phyloP scores from a whole-genome alignment of 2,113 vertebrate species.

The Pluvianellus socialis region DNA sequence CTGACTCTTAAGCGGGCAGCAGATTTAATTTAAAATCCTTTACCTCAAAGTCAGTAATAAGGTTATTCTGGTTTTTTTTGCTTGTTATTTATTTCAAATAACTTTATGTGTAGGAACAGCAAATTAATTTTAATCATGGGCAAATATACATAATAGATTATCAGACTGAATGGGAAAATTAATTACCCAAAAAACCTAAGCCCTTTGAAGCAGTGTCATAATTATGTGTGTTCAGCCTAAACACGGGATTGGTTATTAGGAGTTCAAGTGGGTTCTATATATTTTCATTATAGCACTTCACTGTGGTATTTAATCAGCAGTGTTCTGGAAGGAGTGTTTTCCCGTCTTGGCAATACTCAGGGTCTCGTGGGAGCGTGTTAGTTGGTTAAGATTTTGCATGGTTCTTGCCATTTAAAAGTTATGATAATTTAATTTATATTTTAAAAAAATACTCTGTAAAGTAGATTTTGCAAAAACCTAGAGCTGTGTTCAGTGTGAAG shows the following conservation, averaged over 20 bases:
- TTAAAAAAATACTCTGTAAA: accelerated
- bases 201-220: background rate
- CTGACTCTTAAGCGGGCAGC: background rate
- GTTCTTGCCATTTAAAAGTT: background rate
- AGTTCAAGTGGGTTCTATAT: background rate
- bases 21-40: background rate
- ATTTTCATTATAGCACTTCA: background rate
- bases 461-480: too few species aligned
- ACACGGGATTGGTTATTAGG: background rate
- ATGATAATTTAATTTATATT: accelerated
- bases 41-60: background rate
- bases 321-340: background rate
- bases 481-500: accelerated
- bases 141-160: background rate
- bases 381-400: background rate
- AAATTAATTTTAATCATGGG: accelerated
- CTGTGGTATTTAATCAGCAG: background rate
- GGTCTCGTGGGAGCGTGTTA: too few species aligned
- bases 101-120: background rate
- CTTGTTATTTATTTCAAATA: background rate
- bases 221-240: background rate
- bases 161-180: background rate
- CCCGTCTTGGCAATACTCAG: background rate
- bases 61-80: background rate
- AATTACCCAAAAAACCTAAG: background rate